Percentiles rank a stretch among this genome's conserved stretches.
These are phyloP conservation scores for Syngnathus typhle DNA, from an alignment of 2,113 vertebrate species.

Conservation along the genomic window DNA sequence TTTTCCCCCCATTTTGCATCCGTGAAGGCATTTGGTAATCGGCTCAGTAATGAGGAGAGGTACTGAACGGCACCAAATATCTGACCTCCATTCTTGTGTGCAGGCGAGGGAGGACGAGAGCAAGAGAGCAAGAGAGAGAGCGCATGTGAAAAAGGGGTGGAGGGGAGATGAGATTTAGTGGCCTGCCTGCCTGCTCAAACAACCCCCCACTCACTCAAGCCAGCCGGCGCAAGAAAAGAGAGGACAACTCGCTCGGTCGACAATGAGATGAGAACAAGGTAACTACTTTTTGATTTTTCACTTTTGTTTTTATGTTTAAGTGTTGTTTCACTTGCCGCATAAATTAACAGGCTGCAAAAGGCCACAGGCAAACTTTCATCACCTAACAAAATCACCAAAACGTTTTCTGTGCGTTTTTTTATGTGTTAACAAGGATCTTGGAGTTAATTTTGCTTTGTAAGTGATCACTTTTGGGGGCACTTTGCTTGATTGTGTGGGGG, in stretches of 20 bases:
- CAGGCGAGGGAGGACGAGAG: conserved; percentile 15
- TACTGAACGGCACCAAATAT: conserved; percentile 62
- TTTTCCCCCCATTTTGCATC: conserved; percentile 8
- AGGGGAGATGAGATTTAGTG: conserved; percentile 67
- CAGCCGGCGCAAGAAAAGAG: conserved; percentile 58
- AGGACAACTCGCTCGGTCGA: conserved; percentile 40
- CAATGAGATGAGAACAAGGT: conserved; percentile 63
- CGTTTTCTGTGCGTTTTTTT: neutral
- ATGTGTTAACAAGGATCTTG: neutral
- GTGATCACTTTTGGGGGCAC: neutral
- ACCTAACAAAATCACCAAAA: neutral
- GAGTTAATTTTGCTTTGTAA: neutral
- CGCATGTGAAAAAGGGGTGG: conserved; percentile 62
- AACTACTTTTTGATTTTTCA: conserved; percentile 12
- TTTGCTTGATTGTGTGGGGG: neutral
- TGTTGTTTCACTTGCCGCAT: neutral
- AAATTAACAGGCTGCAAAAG: neutral
- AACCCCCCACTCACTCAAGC: conserved; percentile 69
- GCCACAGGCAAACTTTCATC: neutral
- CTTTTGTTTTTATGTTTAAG: neutral
- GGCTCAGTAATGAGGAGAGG: conserved; percentile 66
- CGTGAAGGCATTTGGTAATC: conserved; percentile 57
- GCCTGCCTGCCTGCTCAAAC: conserved; percentile 61
- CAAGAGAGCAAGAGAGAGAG: conserved; percentile 12
- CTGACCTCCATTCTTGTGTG: conserved; percentile 61